A percentile compares a stretch with the other conserved stretches of the same genome.
phyloP scores from a whole-genome alignment of 1,140 invertebrate species.

The Drosophila navojoa region DNA sequence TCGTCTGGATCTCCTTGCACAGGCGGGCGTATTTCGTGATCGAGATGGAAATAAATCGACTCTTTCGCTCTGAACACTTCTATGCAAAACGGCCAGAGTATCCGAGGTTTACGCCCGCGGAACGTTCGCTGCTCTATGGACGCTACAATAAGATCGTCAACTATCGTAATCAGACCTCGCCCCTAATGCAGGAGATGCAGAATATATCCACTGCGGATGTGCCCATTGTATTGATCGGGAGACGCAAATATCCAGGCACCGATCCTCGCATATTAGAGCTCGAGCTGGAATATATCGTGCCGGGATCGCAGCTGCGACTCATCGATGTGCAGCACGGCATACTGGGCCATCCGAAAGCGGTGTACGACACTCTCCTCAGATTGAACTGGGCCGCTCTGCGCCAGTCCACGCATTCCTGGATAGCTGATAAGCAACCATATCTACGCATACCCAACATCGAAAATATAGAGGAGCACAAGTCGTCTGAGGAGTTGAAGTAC shows the following conservation, averaged over 20 bases:
- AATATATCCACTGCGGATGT: not conserved
- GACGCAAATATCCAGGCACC: not conserved
- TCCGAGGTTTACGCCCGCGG: slow-evolving; percentile 49
- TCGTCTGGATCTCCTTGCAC: not conserved
- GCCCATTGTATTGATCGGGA: not conserved
- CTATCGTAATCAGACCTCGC: slow-evolving; percentile 41
- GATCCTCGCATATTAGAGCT: not conserved
- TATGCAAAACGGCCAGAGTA: slow-evolving; percentile 42
- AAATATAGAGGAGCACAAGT: slow-evolving; percentile 35
- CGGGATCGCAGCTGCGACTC: not conserved
- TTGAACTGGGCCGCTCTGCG: not conserved
- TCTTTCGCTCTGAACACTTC: slow-evolving; percentile 58
- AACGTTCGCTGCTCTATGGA: slow-evolving; percentile 64
- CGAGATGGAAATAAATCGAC: not conserved
- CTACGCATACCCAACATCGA: slow-evolving; percentile 63
- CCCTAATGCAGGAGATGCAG: not conserved
- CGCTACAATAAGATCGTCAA: slow-evolving; percentile 62
- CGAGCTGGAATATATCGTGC: not conserved
- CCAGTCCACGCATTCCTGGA: not conserved
- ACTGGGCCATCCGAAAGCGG: not conserved
- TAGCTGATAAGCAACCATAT: slow-evolving; percentile 39
- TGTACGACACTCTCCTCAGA: not conserved
- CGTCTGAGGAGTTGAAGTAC: slow-evolving; percentile 38
- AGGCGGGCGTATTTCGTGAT: not conserved
- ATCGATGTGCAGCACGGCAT: not conserved